A percentile compares a stretch with the other conserved stretches of the same genome.
Conservation (phyloP, 2,888 invertebrate genomes). For the Sinopyrophorus schimmeli region DNA sequence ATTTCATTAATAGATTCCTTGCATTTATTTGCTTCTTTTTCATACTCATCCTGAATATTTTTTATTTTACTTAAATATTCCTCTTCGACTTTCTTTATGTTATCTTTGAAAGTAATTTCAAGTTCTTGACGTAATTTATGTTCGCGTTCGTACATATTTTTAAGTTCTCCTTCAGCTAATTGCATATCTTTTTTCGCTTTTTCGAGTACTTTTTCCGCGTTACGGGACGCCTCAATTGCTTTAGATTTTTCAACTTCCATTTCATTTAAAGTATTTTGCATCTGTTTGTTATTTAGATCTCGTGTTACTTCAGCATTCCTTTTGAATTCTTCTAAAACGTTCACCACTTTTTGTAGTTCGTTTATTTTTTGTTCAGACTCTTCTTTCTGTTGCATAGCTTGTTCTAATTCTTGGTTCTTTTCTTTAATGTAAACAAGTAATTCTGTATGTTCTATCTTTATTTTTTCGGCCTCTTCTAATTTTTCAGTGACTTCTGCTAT, state of each 20-base stretch:
- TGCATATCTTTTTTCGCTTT: constrained; percentile 41
- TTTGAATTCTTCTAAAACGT: constrained; percentile 40
- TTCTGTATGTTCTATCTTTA: constrained; percentile 20
- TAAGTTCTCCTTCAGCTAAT: constrained; percentile 37
- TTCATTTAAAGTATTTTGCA: constrained; percentile 45
- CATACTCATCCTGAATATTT: constrained; percentile 41
- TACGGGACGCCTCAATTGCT: constrained; percentile 31
- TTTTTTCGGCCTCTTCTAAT: constrained; percentile 11
- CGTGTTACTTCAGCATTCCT: constrained; percentile 34
- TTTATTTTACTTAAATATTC: constrained; percentile 34
- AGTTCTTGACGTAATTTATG: constrained; percentile 27
- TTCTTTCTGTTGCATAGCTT: constrained; percentile 46
- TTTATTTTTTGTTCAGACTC: constrained; percentile 34
- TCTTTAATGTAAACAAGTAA: constrained; percentile 15
- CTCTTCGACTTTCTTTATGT: constrained; percentile 30
- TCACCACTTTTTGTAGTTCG: constrained; percentile 26
- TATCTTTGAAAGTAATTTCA: constrained; percentile 29
- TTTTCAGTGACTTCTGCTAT: constrained; percentile 3
- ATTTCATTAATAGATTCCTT: constrained; percentile 48
- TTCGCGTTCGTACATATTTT: constrained; percentile 35
- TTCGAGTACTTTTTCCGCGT: constrained; percentile 35
- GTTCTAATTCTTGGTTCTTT: constrained; percentile 32
- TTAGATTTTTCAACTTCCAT: constrained; percentile 46
- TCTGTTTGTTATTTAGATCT: constrained; percentile 45
- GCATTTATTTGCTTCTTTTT: constrained; percentile 39